A percentile compares a stretch with the other conserved stretches of the same genome.
Conservation (phyloP, 2,888 invertebrate species). For the Odiellus spinosus region DNA sequence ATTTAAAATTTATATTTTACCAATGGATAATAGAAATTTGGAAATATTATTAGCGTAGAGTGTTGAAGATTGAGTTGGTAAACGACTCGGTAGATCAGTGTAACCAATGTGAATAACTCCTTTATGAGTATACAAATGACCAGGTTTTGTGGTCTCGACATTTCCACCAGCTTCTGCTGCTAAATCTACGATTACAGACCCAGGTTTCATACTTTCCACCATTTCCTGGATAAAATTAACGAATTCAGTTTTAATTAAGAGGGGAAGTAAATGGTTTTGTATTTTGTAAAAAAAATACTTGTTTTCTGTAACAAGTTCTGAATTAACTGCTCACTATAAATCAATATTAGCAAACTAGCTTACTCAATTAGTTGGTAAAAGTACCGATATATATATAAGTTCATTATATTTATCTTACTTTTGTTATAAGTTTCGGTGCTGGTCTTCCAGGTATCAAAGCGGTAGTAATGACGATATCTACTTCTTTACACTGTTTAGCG, state of each 20-base stretch:
- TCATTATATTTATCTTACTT: conserved; percentile 37
- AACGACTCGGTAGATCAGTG: conserved; percentile 64
- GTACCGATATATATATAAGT: too few relatives aligned
- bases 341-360: too few relatives aligned
- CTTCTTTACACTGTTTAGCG: conserved; percentile 66
- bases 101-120: conserved; percentile 70
- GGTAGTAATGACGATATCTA: conserved; percentile 75
- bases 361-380: too few relatives aligned
- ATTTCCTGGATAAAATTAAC: conserved; percentile 41
- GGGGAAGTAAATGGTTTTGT: too few relatives aligned
- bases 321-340: too few relatives aligned
- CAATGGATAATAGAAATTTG: conserved; percentile 64
- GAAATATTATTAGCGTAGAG: conserved; percentile 82
- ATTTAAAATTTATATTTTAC: conserved; percentile 32
- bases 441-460: conserved; percentile 74
- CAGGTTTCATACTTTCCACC: conserved; percentile 63
- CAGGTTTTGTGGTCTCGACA: conserved; percentile 61
- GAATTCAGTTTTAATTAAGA: too few relatives aligned
- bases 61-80: conserved; percentile 71
- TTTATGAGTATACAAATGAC: conserved; percentile 52
- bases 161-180: conserved; percentile 81
- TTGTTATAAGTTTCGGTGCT: conserved; percentile 61
- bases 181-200: conserved; percentile 73
- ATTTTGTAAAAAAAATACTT: too few relatives aligned
- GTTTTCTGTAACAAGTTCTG: too few relatives aligned